phyloP scores from a whole-genome alignment of 2,797 vertebrate species.

The Ciconia nigra region DNA sequence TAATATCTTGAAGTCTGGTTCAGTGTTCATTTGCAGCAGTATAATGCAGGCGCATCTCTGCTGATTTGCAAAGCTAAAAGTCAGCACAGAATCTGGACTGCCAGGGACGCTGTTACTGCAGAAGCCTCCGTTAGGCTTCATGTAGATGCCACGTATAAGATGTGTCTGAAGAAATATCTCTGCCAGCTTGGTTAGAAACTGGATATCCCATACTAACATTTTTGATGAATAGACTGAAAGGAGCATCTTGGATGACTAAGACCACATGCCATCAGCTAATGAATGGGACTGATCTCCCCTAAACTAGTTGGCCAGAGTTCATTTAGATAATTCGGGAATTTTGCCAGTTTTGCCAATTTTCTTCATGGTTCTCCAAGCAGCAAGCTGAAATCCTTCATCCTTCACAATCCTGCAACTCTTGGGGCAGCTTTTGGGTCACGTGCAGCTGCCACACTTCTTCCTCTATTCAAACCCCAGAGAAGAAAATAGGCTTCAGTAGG shows the following conservation, averaged over 20 bases:
- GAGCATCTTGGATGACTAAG: background rate
- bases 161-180: background rate
- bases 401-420: background rate
- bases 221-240: background rate
- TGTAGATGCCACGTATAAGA: rapidly evolving
- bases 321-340: background rate
- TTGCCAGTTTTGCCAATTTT: background rate
- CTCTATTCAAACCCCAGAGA: background rate
- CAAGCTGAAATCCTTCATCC: background rate
- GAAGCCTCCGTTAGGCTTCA: background rate
- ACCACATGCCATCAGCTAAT: background rate
- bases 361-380: background rate
- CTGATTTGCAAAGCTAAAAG: background rate
- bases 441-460: background rate
- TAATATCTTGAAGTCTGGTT: background rate
- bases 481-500: background rate
- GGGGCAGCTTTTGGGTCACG: background rate
- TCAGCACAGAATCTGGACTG: background rate
- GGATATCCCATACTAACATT: background rate
- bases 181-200: background rate
- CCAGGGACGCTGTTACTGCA: background rate
- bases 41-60: background rate
- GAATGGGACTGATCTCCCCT: background rate
- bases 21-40: background rate
- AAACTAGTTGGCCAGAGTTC: background rate